Percentiles rank a stretch among this genome's conserved stretches.
These are phyloP conservation scores for Diaprepes abbreviatus DNA, from an alignment of 2,888 invertebrate genomes.

Conservation along the genomic window DNA sequence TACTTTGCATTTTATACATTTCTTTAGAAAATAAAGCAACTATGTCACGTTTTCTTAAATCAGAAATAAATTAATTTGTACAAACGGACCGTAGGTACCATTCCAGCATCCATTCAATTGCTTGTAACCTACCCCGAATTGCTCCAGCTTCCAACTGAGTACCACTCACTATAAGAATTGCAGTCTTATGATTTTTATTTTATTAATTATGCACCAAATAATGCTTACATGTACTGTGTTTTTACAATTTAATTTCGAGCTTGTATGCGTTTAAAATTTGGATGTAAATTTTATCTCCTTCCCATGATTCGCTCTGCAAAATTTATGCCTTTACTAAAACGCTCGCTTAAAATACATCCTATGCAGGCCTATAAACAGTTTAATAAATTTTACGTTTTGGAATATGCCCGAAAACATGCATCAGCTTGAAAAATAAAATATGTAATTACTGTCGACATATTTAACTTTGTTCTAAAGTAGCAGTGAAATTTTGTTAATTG, in stretches of 20 bases:
- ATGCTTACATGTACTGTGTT: too few species aligned
- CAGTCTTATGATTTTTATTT: too few species aligned
- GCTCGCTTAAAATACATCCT: slow-evolving; percentile 28
- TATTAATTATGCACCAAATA: too few species aligned
- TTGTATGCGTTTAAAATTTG: slow-evolving; percentile 26
- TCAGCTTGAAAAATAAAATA: slow-evolving; percentile 39
- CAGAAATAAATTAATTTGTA: too few species aligned
- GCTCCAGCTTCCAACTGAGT: too few species aligned
- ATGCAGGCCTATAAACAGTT: slow-evolving; percentile 27
- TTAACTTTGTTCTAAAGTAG: slow-evolving; percentile 36
- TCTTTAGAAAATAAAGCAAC: too few species aligned
- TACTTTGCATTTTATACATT: too few species aligned
- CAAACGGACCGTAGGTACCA: too few species aligned
- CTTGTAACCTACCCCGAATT: too few species aligned
- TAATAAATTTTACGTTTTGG: slow-evolving; percentile 22
- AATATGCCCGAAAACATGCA: slow-evolving; percentile 9
- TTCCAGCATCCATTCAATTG: too few species aligned
- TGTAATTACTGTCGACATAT: slow-evolving; percentile 42
- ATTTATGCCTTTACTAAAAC: slow-evolving; percentile 38
- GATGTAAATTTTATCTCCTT: slow-evolving; percentile 34
- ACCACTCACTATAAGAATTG: too few species aligned
- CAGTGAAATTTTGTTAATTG: slow-evolving; percentile 35
- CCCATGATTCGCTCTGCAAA: slow-evolving; percentile 41
- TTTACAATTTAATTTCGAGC: slow-evolving; percentile 39
- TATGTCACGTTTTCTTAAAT: too few species aligned